Evolutionary conservation across 2,797 vertebrate genomes (phyloP).

Genomic region (Silurus lanzhouensis): DNA sequence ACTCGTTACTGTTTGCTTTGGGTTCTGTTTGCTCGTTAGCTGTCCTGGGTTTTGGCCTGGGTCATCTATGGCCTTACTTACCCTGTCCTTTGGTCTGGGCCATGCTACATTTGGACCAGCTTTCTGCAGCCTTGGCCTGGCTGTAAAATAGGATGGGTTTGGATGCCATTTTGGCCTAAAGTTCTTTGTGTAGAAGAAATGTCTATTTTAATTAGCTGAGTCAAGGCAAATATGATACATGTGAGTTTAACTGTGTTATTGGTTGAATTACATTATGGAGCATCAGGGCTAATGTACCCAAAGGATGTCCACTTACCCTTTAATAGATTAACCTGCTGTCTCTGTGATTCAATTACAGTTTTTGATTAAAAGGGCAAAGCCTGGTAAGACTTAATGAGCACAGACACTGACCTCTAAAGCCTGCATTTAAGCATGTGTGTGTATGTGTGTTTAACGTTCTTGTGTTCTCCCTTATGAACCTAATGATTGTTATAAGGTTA

Average conservation of each 20-base stretch:
- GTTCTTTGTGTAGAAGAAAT: neutral
- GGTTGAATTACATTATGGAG: slow-evolving; percentile 9
- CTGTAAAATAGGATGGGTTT: neutral
- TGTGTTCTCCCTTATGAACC: neutral
- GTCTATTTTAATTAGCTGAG: slow-evolving; percentile 24
- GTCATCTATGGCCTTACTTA: slow-evolving; percentile 22
- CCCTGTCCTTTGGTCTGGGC: slow-evolving; percentile 36
- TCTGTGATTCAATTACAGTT: slow-evolving; percentile 36
- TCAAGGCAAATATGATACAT: slow-evolving; percentile 11
- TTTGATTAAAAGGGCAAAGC: slow-evolving; percentile 43
- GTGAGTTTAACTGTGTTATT: slow-evolving; percentile 12
- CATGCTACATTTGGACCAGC: slow-evolving; percentile 18
- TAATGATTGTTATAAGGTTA: slow-evolving; percentile 51
- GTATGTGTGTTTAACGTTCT: slow-evolving; percentile 4
- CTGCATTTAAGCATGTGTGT: neutral
- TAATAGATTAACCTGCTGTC: slow-evolving; percentile 34
- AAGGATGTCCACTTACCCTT: slow-evolving; percentile 13
- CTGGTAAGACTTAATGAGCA: slow-evolving; percentile 40
- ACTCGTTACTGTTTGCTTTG: slow-evolving; percentile 37
- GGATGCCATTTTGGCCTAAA: slow-evolving; percentile 12
- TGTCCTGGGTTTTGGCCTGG: slow-evolving; percentile 43
- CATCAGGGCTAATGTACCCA: neutral
- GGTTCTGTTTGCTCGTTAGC: slow-evolving; percentile 33
- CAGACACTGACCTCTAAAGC: slow-evolving; percentile 17
- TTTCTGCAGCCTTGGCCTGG: slow-evolving; percentile 5